Evolutionary conservation across 2,888 invertebrate genomes (phyloP), one percentile per base, ranked within the genome.

Genomic region (Diadegma fenestrale): DNA sequence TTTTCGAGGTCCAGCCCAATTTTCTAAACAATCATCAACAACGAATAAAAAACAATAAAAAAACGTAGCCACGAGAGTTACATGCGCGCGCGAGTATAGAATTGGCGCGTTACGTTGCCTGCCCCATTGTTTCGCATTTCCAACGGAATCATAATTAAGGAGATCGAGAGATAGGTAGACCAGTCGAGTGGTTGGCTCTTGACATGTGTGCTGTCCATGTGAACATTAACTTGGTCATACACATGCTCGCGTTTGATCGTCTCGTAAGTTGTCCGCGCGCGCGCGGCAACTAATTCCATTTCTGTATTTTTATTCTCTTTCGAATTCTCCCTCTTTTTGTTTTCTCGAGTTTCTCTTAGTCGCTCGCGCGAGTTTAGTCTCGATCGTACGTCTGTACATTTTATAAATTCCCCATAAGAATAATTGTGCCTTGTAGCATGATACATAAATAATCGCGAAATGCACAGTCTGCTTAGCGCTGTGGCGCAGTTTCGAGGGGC

Each of bases 141-240:
- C 89, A 88, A 89, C 89, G 89, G 90, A 91, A 91, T 91, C 87
- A 90, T 90, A 91, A 91, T 91, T 91, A 90, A 91, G 87, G 77
- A 91, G 91, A 91, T 91, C 87, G 85, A 81, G 84, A 84, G 91
- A 91, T 91, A 91, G 87, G 71, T 78, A 81, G 86, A 83, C 76
- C 86, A 87, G 86, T 86, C 88, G 88, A 90, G 89, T 89, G 89
- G 64, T 8, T 64, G 19, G 19, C 19, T 58, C 12, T 22, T 41
- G 3, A 33, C 41, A 10, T 41, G 22, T 41, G 19, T 41, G 14
- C 41, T 58, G 12, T 33, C 43, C 14, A 69, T 26, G 14, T 12
- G 14, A 14, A 17, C 22, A 41, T 22, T 37, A 8, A 41, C 19
- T 48, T 30, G 5, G 26, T 30, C 19, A 14, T 14, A 63, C 26